Conservation (phyloP, 2,888 invertebrate species). For the Lampropteryx suffumata region DNA sequence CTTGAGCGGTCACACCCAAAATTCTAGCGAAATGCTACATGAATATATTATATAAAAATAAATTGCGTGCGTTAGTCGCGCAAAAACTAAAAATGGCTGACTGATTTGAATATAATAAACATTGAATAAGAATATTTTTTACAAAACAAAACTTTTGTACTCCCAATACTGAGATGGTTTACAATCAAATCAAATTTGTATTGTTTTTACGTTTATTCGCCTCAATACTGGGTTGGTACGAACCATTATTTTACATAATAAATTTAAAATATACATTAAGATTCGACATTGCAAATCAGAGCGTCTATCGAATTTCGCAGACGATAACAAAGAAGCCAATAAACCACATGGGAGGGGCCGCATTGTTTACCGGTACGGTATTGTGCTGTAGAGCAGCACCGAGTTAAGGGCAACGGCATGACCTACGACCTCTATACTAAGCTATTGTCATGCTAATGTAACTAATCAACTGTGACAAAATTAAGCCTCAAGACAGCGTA, state of each 20-base stretch:
- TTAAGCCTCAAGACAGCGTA: slow-evolving; percentile 23
- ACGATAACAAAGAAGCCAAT: slow-evolving; percentile 51
- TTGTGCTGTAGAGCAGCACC: slow-evolving; percentile 44
- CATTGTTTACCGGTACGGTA: slow-evolving; percentile 70
- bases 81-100: too few species aligned
- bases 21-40: slow-evolving; percentile 55
- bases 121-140: too few species aligned
- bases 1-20: slow-evolving; percentile 38
- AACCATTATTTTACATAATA: too few species aligned
- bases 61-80: too few species aligned
- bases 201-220: too few species aligned
- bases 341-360: slow-evolving; percentile 66
- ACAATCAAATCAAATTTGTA: too few species aligned
- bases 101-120: too few species aligned
- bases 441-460: slow-evolving; percentile 72
- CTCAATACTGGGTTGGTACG: too few species aligned
- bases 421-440: slow-evolving; percentile 67
- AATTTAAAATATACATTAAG: slow-evolving; percentile 39
- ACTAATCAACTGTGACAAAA: slow-evolving; percentile 57
- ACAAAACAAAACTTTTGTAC: too few species aligned
- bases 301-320: slow-evolving; percentile 54
- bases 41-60: slow-evolving; percentile 34
- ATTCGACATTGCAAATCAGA: slow-evolving; percentile 44
- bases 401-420: slow-evolving; percentile 65
- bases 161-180: too few species aligned